Base-by-base conservation (phyloP, 1,140 invertebrate species). In the Drosophila orosa region DNA sequence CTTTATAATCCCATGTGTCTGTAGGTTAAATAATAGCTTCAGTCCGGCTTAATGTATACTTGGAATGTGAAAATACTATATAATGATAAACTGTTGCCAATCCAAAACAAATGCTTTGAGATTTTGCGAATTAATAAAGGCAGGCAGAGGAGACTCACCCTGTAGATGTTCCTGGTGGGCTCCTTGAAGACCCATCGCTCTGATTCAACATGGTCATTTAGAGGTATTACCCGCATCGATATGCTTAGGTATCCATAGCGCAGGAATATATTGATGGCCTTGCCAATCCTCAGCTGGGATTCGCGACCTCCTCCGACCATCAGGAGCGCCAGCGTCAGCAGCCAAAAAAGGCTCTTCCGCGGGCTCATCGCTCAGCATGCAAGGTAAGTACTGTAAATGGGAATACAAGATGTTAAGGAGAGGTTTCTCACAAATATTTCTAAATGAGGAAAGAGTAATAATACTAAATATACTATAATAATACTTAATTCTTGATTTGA, bases 141-240 rank as follows among this genome's bases (percentile, higher is more conserved):
- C 24, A 47, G 8, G 15, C 44, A 24, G 15, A 7, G 6, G 7
- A 3, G 4, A 40, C 50, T 74, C 29, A 92, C 91, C 80, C 83
- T 93, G 92, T 97, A 97, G 24, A 97, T 94, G 84, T 96, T 95
- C 42, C 95, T 94, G 0, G 96, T 96, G 0, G 96, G 96, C 83
- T 97, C 96, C 2, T 96, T 93, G 90, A 97, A 97, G 45, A 97
- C 94, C 96, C 96, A 97, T 13, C 93, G 94, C 39, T 96, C 95
- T 1, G 94, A 93, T 5, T 91, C 90, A n/a, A 50, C 33, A 19
- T 65, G 89, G 81, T 97, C 96, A 90, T 97, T 97, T 13, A 96
- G 93, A 1, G 96, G 95, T 3, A 97, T 95, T 3, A 97, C 96
- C 57, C 95, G 93, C 96, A 97, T 96, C 78, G 95, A 96, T 91